Base-by-base conservation (phyloP, 2,888 invertebrate genomes). In the Chalcis sispes region DNA sequence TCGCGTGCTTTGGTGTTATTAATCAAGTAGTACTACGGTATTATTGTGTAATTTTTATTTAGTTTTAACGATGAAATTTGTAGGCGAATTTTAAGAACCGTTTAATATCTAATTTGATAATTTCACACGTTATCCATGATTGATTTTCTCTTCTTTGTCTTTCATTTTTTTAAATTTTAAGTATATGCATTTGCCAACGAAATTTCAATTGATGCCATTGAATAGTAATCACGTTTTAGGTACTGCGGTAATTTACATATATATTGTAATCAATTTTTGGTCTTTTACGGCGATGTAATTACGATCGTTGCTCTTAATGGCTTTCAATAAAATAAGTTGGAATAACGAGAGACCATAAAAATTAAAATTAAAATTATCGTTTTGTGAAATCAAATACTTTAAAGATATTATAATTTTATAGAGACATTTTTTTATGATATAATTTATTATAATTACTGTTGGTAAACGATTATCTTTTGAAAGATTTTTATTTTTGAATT, bases 141-240 rank as follows among this genome's bases (percentile, higher is more conserved):
- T 42, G 36, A 10, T 4, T 42, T 42, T 42, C 8, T 42, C 15
- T 61, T 42, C n/a, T 18, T n/a, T n/a, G 5, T 56, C 29, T 23
- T 13, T 25, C 15, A 40, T 29, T 7, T 61, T 61, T 61, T 40
- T 15, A 3, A 5, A 13, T 15, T 58, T 58, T 58, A 5, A 15
- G 5, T 25, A 7, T 5, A 3, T 15, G 23, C 2, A 40, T 40
- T 18, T 23, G 5, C 15, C 25, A 32, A 2, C 7, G 42, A 15
- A 20, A 25, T 42, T 59, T 42, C 61, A 61, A 61, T 61, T 42
- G 23, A 23, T 2, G 29, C 29, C 29, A 56, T 56, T 56, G 56
- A 29, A n/a, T 56, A n/a, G 56, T n/a, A 50, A 50, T 50, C 15
- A 13, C 8, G 25, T 1, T 25, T 23, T 23, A 23, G 23, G 10